Evolutionary conservation across 2,888 invertebrate species (phyloP), one percentile per base, ranked within the genome.

Genomic region (Myopa tessellatipennis): DNA sequence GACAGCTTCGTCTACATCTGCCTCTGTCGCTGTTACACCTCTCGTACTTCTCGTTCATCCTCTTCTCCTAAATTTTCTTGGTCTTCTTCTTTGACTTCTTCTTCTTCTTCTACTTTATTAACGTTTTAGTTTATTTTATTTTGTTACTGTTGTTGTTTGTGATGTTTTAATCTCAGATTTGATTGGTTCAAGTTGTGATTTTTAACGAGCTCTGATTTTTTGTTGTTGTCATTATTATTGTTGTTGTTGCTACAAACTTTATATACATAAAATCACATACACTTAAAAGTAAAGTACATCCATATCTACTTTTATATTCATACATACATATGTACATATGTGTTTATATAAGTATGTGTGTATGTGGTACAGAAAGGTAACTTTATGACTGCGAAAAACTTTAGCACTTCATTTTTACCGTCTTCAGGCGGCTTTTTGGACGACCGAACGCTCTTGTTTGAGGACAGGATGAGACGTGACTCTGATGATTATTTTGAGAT

Each of bases 401-500:
- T 75, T n/a, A 34, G 40, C 75, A 60, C 75, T 74, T 50, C 34
- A 74, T 65, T 55, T 65, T 65, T 65, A 74, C 52, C 74, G 52
- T 36, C 65, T 68, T 40, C 50, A 58, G 58, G 69, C 75, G 50
- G 73, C 74, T 58, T 75, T 45, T 75, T 60, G 60, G 68, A 10
- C 68, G 75, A 75, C 60, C 58, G 65, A 38, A 65, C n/a, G 52
- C 67, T 74, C 58, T 67, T 74, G n/a, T 58, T 58, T 55, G 58
- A 71, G 16, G 65, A 26, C 55, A 65, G 75, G 60, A 75, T 68
- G 60, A 69, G 76, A 87, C 87, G 87, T 87, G 87, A 87, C 86
- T 83, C 80, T 83, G 87, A 87, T 87, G 82, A 82, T 84, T 81
- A 80, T 80, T 82, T 77, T 63, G 55, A 87, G 87, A 87, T 87